Percentiles rank a stretch among this genome's conserved stretches.
Evolutionary conservation across 1,140 invertebrate species (phyloP).

Genomic region (Cryptotermes secundus): DNA sequence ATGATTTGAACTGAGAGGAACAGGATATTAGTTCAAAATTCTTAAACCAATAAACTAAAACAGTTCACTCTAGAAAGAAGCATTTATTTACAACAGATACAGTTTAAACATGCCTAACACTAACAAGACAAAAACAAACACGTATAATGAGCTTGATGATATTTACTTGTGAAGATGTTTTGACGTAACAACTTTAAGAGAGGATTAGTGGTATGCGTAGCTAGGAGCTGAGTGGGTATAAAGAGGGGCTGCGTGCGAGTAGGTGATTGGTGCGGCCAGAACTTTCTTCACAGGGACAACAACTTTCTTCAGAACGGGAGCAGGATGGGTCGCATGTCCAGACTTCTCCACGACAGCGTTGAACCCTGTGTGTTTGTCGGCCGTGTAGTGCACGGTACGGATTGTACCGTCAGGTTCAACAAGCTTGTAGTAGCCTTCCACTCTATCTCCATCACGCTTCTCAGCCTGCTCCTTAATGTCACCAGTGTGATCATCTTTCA

Average conservation of each 20-base stretch:
- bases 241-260: background rate
- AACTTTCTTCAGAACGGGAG: constrained; percentile 24
- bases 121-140: background rate
- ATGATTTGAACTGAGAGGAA: too few species aligned
- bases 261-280: background rate
- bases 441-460: background rate
- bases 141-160: background rate
- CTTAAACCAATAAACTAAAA: too few species aligned
- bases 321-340: constrained; percentile 46
- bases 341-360: constrained; percentile 53
- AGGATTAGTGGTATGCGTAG: background rate
- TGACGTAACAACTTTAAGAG: background rate
- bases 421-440: background rate
- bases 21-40: too few species aligned
- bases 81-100: constrained; percentile 15
- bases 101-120: background rate
- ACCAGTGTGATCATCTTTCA: background rate
- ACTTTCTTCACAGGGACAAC: background rate
- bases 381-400: background rate
- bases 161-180: background rate
- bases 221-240: background rate
- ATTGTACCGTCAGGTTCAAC: background rate
- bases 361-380: constrained; percentile 44
- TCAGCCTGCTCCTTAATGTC: constrained; percentile 14
- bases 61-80: background rate